phyloP scores from a whole-genome alignment of 2,888 invertebrate species.

The Drosophila emarginata region DNA sequence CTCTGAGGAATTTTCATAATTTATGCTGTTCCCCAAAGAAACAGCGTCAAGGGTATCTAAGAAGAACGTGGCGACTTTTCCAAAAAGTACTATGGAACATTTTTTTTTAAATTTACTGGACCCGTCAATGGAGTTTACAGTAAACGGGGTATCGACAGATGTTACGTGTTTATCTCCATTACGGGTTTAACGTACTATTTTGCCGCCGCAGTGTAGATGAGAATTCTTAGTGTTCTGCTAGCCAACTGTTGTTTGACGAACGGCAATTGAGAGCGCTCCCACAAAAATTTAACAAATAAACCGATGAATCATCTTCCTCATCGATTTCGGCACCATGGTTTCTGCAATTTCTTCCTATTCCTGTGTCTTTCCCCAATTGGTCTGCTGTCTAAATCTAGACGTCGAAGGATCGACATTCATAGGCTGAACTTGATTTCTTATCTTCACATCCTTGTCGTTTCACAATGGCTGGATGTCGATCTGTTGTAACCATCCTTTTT shows the following conservation, averaged over 20 bases:
- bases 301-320: not conserved
- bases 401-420: no score
- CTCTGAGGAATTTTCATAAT: no score
- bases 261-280: conserved; percentile 7
- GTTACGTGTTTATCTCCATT: not conserved
- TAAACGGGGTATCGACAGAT: not conserved
- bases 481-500: no score
- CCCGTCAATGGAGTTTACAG: no score
- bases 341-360: not conserved
- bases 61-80: not conserved
- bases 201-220: conserved; percentile 5
- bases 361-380: conserved; percentile 2
- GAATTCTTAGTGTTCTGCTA: not conserved
- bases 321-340: not conserved
- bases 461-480: no score
- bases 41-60: not conserved
- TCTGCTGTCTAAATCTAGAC: no score
- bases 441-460: no score
- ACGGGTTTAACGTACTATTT: not conserved
- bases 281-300: conserved; percentile 17
- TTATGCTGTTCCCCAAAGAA: no score
- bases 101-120: not conserved
- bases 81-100: no score
- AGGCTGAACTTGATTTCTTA: no score
- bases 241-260: conserved; percentile 5